These are phyloP conservation scores for Lymantria dispar DNA, from an alignment of 2,888 invertebrate genomes.

Conservation along the genomic window DNA sequence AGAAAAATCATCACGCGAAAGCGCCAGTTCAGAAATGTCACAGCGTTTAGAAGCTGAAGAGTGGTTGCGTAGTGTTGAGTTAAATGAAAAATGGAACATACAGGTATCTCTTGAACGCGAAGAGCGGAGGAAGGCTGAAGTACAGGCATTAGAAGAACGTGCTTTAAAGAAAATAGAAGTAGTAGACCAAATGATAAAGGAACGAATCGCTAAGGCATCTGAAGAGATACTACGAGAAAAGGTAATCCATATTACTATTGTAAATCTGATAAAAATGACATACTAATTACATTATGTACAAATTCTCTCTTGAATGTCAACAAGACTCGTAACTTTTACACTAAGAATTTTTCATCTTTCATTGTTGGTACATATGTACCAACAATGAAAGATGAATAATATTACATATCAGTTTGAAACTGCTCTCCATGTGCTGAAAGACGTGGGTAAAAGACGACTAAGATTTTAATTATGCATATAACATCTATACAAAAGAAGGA, in stretches of 20 bases:
- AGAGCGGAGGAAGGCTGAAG: constrained; percentile 74
- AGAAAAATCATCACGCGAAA: constrained; percentile 73
- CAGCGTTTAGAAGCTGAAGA: constrained; percentile 84
- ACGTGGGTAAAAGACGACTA: too few relatives aligned
- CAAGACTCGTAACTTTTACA: too few relatives aligned
- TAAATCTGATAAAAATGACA: too few relatives aligned
- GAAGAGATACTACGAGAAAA: constrained; percentile 70
- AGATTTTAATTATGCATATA: too few relatives aligned
- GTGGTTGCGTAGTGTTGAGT: constrained; percentile 79
- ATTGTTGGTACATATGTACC: too few relatives aligned
- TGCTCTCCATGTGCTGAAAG: too few relatives aligned
- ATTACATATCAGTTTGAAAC: too few relatives aligned
- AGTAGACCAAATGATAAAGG: constrained; percentile 54
- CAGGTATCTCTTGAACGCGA: constrained; percentile 83
- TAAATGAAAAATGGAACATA: constrained; percentile 89
- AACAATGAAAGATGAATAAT: too few relatives aligned
- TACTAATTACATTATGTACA: too few relatives aligned
- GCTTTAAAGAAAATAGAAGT: constrained; percentile 68
- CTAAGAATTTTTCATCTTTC: too few relatives aligned
- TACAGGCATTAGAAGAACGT: constrained; percentile 69
- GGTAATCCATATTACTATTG: constrained; percentile 36
- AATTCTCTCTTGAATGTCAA: too few relatives aligned
- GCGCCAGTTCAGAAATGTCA: constrained; percentile 79
- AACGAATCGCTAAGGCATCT: constrained; percentile 67
- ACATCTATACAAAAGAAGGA: too few relatives aligned